Conservation (phyloP, 2,888 invertebrate species). For the Petrolisthes cinctipes region DNA sequence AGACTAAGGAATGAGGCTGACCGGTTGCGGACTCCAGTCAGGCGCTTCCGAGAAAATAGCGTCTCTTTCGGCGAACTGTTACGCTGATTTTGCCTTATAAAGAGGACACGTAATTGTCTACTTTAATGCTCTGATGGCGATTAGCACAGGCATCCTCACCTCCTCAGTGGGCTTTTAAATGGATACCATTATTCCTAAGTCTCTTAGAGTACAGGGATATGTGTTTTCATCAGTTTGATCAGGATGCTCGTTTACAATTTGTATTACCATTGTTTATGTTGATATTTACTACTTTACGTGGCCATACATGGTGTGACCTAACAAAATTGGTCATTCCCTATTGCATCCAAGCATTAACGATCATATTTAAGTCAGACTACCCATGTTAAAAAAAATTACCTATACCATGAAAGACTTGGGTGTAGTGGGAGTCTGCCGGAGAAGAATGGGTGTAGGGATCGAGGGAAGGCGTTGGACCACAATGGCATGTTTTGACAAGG, state of each 20-base stretch:
- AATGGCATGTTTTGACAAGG: not conserved
- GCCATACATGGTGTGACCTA: too few relatives aligned
- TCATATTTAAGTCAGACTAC: too few relatives aligned
- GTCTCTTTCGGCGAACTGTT: conserved; percentile 48
- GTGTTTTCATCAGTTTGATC: too few relatives aligned
- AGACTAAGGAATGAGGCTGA: conserved; percentile 12
- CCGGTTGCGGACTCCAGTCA: conserved; percentile 34
- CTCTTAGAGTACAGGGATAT: too few relatives aligned
- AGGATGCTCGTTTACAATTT: too few relatives aligned
- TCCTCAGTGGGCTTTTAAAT: conserved; percentile 51
- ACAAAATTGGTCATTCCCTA: too few relatives aligned
- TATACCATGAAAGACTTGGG: too few relatives aligned
- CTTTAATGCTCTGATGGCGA: conserved; percentile 57
- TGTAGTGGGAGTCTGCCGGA: not conserved
- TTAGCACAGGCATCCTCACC: conserved; percentile 58
- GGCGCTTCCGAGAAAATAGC: conserved; percentile 55
- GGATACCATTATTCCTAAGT: not conserved
- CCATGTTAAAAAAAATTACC: too few relatives aligned
- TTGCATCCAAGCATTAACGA: too few relatives aligned
- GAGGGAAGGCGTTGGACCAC: not conserved
- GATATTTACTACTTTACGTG: too few relatives aligned
- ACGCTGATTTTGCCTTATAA: conserved; percentile 44
- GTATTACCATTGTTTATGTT: too few relatives aligned
- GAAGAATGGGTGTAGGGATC: not conserved
- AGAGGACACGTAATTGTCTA: conserved; percentile 54